Evolutionary conservation across 2,113 vertebrate species (phyloP), one percentile per base, ranked within the genome.

Genomic region (Shinisaurus crocodilurus): DNA sequence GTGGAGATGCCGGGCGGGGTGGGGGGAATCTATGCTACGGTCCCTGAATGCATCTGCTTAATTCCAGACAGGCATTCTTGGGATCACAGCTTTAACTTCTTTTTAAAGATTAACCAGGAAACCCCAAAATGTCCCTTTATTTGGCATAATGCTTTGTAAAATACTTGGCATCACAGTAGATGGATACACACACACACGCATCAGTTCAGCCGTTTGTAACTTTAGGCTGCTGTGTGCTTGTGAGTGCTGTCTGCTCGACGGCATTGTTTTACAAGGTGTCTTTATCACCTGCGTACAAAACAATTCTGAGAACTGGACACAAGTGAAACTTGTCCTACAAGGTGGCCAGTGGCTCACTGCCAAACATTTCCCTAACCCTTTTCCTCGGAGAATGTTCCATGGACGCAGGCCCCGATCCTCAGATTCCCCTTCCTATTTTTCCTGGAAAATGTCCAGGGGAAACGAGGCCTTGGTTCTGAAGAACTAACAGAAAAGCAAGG

Each of bases 351-450:
- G 89, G 92, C 90, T 65, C 75, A 27, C 81, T 92, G 86, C 54
- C 86, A 0, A 95, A 92, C 92, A 93, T 89, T 94, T 94, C 63
- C 81, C 81, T 40, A 90, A 82, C 77, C 54, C n/a, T 10, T 40
- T 37, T 76, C 48, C 63, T n/a, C 70, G 48, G 67, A 69, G 65
- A 50, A 86, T 4, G 45, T 79, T 79, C 60, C 90, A 45, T 43
- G 82, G 57, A 48, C 63, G 1, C 32, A 16, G 85, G 57, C 77
- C 82, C 83, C 84, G 87, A 5, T 85, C 83, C 75, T 88, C 91
- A 10, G n/a, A 63, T 43, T 40, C 1, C 0, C 32, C 29, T 1
- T 57, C 89, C 81, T 54, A 0, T 0, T 1, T 54, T 15, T 86
- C 37, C 54, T 6, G 93, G 77, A 75, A 80, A 25, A 18, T 81